Percentiles rank a stretch among this genome's conserved stretches.
Evolutionary conservation across 2,797 vertebrate genomes (phyloP).

Genomic region (Phrynocephalus guinanensis): DNA sequence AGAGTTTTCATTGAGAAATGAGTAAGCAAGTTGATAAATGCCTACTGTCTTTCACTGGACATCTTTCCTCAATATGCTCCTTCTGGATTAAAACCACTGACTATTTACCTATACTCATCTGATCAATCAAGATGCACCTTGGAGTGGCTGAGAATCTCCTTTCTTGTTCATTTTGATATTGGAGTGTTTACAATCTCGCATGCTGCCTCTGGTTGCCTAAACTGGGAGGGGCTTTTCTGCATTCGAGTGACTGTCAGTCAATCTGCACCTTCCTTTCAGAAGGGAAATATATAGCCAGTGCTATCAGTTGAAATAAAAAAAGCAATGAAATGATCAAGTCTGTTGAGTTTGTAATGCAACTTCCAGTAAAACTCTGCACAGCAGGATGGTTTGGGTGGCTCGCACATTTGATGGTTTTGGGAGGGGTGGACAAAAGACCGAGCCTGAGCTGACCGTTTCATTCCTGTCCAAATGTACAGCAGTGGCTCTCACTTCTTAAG

Average conservation of each 20-base stretch:
- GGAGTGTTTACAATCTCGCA: no score
- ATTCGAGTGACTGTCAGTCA: background rate
- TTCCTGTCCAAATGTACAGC: background rate
- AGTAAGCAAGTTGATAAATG: background rate
- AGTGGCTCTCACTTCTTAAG: no score
- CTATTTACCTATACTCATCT: no score
- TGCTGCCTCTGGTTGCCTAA: no score
- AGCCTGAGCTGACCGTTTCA: background rate
- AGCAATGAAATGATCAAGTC: slow-evolving; percentile 38
- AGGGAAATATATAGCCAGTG: slow-evolving; percentile 25
- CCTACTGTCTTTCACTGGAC: background rate
- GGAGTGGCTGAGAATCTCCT: no score
- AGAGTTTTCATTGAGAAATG: background rate
- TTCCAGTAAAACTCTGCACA: slow-evolving; percentile 26
- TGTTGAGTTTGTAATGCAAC: slow-evolving; percentile 19
- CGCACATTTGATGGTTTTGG: slow-evolving; percentile 9
- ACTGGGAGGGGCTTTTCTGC: no score
- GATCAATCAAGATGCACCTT: no score
- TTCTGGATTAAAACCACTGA: no score
- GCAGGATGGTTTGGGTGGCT: slow-evolving; percentile 1
- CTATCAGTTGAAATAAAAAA: slow-evolving; percentile 17
- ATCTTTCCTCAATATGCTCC: background rate
- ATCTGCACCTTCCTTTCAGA: slow-evolving; percentile 40
- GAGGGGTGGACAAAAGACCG: slow-evolving; percentile 30
- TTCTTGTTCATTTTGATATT: no score